phyloP scores from a whole-genome alignment of 2,888 invertebrate genomes.

The Sphaerophoria taeniata region DNA sequence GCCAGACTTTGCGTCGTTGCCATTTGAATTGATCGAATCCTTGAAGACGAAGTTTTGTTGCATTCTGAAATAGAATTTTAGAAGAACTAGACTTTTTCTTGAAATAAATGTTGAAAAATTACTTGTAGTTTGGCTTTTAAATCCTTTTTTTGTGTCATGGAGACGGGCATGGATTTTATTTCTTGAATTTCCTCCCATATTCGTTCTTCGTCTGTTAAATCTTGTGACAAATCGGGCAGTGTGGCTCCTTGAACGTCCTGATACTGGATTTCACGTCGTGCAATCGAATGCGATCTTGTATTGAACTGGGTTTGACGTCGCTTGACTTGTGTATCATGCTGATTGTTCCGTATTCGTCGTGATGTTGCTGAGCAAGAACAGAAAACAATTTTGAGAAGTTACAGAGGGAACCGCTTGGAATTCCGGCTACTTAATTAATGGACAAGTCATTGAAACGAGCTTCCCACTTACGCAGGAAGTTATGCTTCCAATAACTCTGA shows the following conservation, averaged over 20 bases:
- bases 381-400: too few species aligned
- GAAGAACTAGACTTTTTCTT: background rate
- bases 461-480: too few species aligned
- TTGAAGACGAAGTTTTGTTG: conserved; percentile 91
- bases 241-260: conserved; percentile 89
- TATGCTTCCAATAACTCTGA: too few species aligned
- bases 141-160: conserved; percentile 92
- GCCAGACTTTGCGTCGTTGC: conserved; percentile 90
- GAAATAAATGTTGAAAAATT: conserved; percentile 74
- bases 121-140: conserved; percentile 91
- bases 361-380: conserved; percentile 87
- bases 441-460: too few species aligned
- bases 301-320: conserved; percentile 85
- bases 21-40: conserved; percentile 92
- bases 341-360: conserved; percentile 86
- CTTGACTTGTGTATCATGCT: conserved; percentile 86
- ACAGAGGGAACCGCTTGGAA: too few species aligned
- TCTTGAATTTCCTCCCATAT: conserved; percentile 94
- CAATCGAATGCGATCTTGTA: conserved; percentile 84
- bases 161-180: conserved; percentile 92
- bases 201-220: conserved; percentile 90
- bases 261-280: conserved; percentile 83
- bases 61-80: conserved; percentile 85
- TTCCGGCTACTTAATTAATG: too few species aligned
- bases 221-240: conserved; percentile 90